Base-by-base conservation (phyloP, 2,888 invertebrate genomes). In the Plagodis pulveraria region DNA sequence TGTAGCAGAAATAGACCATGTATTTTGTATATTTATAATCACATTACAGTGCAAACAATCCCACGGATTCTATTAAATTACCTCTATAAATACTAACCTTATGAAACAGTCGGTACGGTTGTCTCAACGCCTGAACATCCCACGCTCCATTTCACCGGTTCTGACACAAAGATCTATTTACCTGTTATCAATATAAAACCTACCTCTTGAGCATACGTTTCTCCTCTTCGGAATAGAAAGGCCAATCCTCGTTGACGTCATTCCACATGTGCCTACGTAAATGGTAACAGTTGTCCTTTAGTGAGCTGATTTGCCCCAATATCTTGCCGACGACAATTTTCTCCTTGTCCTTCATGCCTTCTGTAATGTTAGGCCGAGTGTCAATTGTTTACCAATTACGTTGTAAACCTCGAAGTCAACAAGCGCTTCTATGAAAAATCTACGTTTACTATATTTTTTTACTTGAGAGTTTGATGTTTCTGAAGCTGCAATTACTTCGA, bases 191-290 rank as follows among this genome's bases (percentile, higher is more conserved):
- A 63, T 57, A 41, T 33, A 53, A 50, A 60, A 77, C 78, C 62
- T 71, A 96, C 96, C 97, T 95, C 94, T 97, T 98, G 81, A 98
- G 94, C 87, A 96, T 95, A 81, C 97, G 96, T 86, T 95, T 95
- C 85, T 99, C 98, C 80, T 97, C 96, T 76, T 98, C 98, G 22
- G 96, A 95, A 84, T 98, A 99, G 93, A 96, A 98, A 64, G 97
- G 97, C 98, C 99, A 99, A 83, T 97, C 97, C 80, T 97, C 97
- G 76, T 97, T 96, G 69, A 98, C 97, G 84, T 99, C 98, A 83
- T 96, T 97, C 97, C 98, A 99, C 78, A 97, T 94, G 80, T 96
- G 95, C 80, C 97, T 96, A 76, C 96, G 95, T 85, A 99, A 94
- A 81, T 97, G 96, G 93, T 96, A 98, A 81, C 96, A 96, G 92